Evolutionary conservation across 2,797 vertebrate species (phyloP), one percentile per base, ranked within the genome.

Genomic region (Graptemys geographica): DNA sequence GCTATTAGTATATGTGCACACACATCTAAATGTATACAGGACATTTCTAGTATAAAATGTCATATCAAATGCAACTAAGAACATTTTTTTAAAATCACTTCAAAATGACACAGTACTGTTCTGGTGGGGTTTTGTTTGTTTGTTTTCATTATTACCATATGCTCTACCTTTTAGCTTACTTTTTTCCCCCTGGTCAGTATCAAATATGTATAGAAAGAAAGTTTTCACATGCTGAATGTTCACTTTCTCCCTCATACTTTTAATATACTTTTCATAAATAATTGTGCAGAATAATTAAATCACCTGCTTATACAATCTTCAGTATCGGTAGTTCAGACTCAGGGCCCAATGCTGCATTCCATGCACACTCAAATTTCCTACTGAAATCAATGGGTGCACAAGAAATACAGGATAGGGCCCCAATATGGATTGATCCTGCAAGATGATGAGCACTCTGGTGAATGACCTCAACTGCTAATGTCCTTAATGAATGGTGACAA

Each of bases 51-150:
- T 72, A 91, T 6, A 94, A 96, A 96, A 90, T 18, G 5, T 31
- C 93, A 94, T 94, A 47, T 84, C 92, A 94, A 93, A 96, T 85
- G 76, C 59, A 76, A 91, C 86, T 96, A 87, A 95, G 88, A 93
- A 88, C 78, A n/a, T 90, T 31, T 86, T 81, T 74, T 83, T 18
- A 59, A 33, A 88, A 81, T 92, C 44, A 28, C 76, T 81, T 90
- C 84, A 93, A 94, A 93, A 16, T 44, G 78, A 81, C 0, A 0
- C 49, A 84, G 93, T 93, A 81, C 92, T 94, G 69, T 72, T 41
- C 37, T 37, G 65, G 18, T 72, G 69, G 92, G 91, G 79, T 51
- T 91, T 87, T 79, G 52, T 51, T 49, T 80, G 33, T 51, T 51
- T 44, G 79, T 85, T 87, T 79, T 57, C 51, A 53, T 90, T 51